A percentile compares a stretch with the other conserved stretches of the same genome.
Evolutionary conservation across 1,140 invertebrate genomes (phyloP).

Genomic region (Neelides sp.): DNA sequence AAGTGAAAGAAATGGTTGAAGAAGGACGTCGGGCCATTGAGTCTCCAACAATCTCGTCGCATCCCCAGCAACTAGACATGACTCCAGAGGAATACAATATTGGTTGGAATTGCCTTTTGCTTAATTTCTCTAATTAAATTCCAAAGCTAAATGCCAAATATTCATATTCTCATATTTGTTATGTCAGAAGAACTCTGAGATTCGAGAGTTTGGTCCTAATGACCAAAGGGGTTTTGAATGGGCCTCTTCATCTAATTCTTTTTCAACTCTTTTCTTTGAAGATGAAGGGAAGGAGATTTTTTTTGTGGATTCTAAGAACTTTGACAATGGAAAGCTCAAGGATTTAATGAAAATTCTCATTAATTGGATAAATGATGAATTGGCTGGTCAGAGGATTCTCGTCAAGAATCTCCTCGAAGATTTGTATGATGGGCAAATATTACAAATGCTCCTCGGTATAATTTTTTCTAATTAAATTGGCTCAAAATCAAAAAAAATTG

Average conservation of each 20-base stretch:
- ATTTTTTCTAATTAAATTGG: no score
- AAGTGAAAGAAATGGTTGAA: conserved; percentile 87
- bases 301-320: conserved; percentile 78
- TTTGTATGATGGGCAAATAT: conserved; percentile 94
- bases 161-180: conserved; percentile 4
- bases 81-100: conserved; percentile 84
- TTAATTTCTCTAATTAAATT: no score
- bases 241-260: neutral
- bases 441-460: conserved; percentile 83
- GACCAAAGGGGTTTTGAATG: neutral
- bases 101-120: no score
- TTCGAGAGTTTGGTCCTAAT: conserved; percentile 5
- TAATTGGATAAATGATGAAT: conserved; percentile 96
- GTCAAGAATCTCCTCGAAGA: conserved; percentile 95
- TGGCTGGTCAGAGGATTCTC: conserved; percentile 90
- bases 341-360: conserved; percentile 80
- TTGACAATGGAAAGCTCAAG: conserved; percentile 71
- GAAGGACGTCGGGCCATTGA: conserved; percentile 95
- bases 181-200: neutral
- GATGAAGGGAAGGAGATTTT: conserved; percentile 94
- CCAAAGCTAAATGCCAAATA: no score
- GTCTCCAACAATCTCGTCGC: conserved; percentile 81
- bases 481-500: no score
- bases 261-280: conserved; percentile 35
- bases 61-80: conserved; percentile 65